These are phyloP conservation scores for Lithophane leautieri DNA, from an alignment of 2,888 invertebrate species.

Conservation along the genomic window DNA sequence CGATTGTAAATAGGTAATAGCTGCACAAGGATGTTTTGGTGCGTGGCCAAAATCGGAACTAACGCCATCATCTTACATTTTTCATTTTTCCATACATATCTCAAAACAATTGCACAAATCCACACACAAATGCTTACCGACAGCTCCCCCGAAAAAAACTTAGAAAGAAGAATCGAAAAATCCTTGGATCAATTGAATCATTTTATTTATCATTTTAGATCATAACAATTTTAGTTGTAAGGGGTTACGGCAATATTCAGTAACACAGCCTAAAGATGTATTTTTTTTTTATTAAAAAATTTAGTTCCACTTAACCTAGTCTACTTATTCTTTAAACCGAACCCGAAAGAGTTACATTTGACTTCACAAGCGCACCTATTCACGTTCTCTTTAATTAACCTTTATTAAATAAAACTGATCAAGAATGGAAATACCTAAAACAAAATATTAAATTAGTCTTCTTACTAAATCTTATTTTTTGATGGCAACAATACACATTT, in stretches of 20 bases:
- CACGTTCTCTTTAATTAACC: background rate
- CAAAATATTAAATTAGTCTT: background rate
- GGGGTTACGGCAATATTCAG: constrained; percentile 34
- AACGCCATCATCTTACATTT: too few relatives aligned
- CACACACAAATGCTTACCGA: background rate
- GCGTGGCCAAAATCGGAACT: background rate
- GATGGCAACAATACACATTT: background rate
- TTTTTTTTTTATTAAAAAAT: constrained; percentile 23
- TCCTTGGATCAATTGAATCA: too few relatives aligned
- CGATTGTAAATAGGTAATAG: constrained; percentile 24
- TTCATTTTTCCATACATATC: background rate
- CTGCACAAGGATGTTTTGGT: background rate
- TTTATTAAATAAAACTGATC: background rate
- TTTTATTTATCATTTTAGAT: too few relatives aligned
- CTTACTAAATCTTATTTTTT: background rate
- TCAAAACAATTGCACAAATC: background rate
- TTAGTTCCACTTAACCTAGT: background rate
- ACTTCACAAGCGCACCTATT: background rate
- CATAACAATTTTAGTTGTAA: constrained; percentile 22
- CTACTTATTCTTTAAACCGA: background rate
- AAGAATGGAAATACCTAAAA: background rate
- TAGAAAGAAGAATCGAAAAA: too few relatives aligned
- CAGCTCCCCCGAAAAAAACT: too few relatives aligned
- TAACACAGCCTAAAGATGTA: constrained; percentile 9
- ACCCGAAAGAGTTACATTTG: background rate